Conservation (phyloP, 2,797 vertebrate species). For the Notolabrus celidotus region DNA sequence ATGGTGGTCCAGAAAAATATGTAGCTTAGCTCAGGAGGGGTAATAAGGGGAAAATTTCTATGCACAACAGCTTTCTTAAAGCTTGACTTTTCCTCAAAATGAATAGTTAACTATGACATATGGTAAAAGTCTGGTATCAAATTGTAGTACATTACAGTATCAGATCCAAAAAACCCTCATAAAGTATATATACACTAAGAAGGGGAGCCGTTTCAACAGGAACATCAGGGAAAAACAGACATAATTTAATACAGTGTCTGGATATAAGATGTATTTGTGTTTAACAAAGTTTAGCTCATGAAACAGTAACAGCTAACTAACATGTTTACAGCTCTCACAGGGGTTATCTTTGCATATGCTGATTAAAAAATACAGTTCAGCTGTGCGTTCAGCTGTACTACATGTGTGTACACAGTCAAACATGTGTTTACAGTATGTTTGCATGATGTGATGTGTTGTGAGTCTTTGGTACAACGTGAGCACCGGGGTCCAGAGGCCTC, state of each 20-base stretch:
- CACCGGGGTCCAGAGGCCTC: conserved; percentile 68
- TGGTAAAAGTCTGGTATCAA: conserved; percentile 54
- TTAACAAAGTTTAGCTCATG: conserved; percentile 54
- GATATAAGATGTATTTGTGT: conserved; percentile 3
- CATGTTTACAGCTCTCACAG: conserved; percentile 51
- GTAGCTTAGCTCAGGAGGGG: conserved; percentile 19
- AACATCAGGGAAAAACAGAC: conserved; percentile 21
- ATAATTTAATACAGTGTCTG: conserved; percentile 15
- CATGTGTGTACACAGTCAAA: conserved; percentile 26
- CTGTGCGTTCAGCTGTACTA: conserved; percentile 44
- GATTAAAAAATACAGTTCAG: conserved; percentile 59
- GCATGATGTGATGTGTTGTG: conserved; percentile 51
- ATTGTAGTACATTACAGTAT: conserved; percentile 41
- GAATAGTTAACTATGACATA: conserved; percentile 26
- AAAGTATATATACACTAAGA: conserved; percentile 26
- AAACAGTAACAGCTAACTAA: conserved; percentile 63
- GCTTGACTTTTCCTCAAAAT: conserved; percentile 37
- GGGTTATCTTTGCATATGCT: conserved; percentile 75
- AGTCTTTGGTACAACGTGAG: conserved; percentile 84
- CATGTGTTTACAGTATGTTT: conserved; percentile 20
- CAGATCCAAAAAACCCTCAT: conserved; percentile 40
- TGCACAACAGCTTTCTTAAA: conserved; percentile 19
- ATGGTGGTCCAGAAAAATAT: conserved; percentile 20
- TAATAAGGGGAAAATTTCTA: conserved; percentile 10
- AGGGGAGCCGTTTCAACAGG: conserved; percentile 6